Evolutionary conservation across 2,888 invertebrate species (phyloP), one percentile per base, ranked within the genome.

Genomic region (Epinotia brunnichana): DNA sequence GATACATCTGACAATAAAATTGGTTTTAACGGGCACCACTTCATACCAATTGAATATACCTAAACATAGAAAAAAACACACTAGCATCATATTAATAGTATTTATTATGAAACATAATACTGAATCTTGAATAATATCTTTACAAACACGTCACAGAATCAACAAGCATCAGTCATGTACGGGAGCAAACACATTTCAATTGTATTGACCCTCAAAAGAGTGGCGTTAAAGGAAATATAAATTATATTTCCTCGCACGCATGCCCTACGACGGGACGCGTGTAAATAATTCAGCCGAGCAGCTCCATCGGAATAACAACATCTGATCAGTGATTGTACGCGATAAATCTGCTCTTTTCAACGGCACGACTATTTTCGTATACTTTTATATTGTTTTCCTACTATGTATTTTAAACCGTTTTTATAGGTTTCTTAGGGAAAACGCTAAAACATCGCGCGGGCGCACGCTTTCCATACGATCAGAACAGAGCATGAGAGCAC

Each of bases 211-310:
- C 78, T 76, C 61, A 69, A 75, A 77, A 77, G 74, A 76, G 78
- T 73, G 70, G 70, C 74, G 72, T 76, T 75, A 77, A 75, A 76
- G 62, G 70, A 77, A 77, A 79, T 74, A 78, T 80, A 80, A 83
- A 84, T 81, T 80, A 81, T 82, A 80, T 83, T 83, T 82, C 82
- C 79, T 76, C 76, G 79, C 78, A 81, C 81, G 80, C 82, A 79
- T 76, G 57, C 61, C 54, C 61, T 29, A 69, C 68, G 53, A 19
- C 44, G 63, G 60, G 82, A 85, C 85, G 82, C 82, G 85, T 86
- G 87, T 91, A 90, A 92, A 92, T 92, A 91, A 92, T 92, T 92
- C 90, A 91, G 86, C 83, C 85, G 83, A 87, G 83, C 86, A 17
- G 84, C 87, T 89, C 89, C 83, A 87, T 84, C 83, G 84, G 90